Evolutionary conservation across 2,888 invertebrate species (phyloP).

Genomic region (Stegana nigrithorax): DNA sequence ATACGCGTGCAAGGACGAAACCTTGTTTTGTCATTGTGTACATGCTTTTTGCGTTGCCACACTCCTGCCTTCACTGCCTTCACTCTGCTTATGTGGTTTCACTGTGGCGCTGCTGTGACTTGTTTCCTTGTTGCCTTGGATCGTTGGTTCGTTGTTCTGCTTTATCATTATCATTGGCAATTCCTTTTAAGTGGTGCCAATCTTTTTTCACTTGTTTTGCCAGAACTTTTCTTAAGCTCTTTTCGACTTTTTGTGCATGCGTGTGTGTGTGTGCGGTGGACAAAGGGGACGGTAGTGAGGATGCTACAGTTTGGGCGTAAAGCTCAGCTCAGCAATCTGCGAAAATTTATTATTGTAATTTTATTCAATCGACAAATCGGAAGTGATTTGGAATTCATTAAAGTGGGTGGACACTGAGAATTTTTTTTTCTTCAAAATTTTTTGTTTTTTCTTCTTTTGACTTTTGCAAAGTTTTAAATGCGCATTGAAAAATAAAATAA

Average conservation of each 20-base stretch:
- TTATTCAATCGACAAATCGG: constrained; percentile 67
- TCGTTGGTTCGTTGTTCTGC: constrained; percentile 50
- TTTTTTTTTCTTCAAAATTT: not conserved
- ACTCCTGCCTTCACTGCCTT: constrained; percentile 35
- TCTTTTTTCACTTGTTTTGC: constrained; percentile 60
- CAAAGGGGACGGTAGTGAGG: no score
- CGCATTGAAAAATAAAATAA: not conserved
- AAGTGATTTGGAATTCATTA: constrained; percentile 61
- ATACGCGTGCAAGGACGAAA: constrained; percentile 36
- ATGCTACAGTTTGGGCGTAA: no score
- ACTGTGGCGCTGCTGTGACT: constrained; percentile 25
- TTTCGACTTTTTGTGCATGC: not conserved
- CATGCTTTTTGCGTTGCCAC: constrained; percentile 32
- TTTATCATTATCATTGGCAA: constrained; percentile 63
- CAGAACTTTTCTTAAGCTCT: constrained; percentile 29
- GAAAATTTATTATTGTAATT: constrained; percentile 61
- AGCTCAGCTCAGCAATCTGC: constrained; percentile 21
- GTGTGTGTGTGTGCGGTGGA: constrained; percentile 28
- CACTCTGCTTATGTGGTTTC: constrained; percentile 23
- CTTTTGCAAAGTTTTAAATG: not conserved
- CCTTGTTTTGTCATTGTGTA: constrained; percentile 35
- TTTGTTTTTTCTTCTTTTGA: not conserved
- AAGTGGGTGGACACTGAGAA: constrained; percentile 35
- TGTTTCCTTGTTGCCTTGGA: constrained; percentile 30
- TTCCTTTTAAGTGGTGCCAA: constrained; percentile 62